Base-by-base conservation (phyloP, 2,888 invertebrate genomes). In the Theretra japonica region DNA sequence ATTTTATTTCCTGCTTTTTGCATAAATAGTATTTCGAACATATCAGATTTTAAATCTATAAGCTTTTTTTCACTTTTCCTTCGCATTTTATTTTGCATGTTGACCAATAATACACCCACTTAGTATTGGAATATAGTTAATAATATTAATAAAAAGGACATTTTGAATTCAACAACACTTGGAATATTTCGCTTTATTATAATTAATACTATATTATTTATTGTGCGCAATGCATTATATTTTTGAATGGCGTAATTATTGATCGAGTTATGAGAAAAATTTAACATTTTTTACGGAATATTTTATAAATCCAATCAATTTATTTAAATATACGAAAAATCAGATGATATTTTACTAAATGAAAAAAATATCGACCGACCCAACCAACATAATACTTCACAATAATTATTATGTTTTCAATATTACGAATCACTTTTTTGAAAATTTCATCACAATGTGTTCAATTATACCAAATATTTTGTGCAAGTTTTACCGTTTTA, bases 391-490 rank as follows among this genome's bases (percentile, higher is more conserved):
- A 59, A 59, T 59, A 59, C 30, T 59, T 30, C 25, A n/a, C 15
- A 58, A 58, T 59, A 59, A 59, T 28, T 15, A 59, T 4, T 25
- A 59, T 11, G 21, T 62, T 62, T 41, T 21, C n/a, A 62, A 41
- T 11, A 41, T 8, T 21, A 17, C 17, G 21, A 48, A 65, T 15
- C n/a, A n/a, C 3, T 8, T 69, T 53, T 21, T 56, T 41, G 19
- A 30, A 30, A 68, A 68, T 41, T 56, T 87, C 91, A 92, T 92
- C 92, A 90, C 91, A 90, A 90, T 93, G 92, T 92, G 92, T 93
- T 93, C 92, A 91, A 83, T 86, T 83, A 87, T 89, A 92, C 92
- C 92, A 93, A 93, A 93, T 91, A 89, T 86, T 86, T 82, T 84
- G 82, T 87, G 88, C 87, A 87, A 87, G 78, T 82, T 84, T 80